phyloP scores from a whole-genome alignment of 2,113 vertebrate genomes.

The Henicopernis longicauda region DNA sequence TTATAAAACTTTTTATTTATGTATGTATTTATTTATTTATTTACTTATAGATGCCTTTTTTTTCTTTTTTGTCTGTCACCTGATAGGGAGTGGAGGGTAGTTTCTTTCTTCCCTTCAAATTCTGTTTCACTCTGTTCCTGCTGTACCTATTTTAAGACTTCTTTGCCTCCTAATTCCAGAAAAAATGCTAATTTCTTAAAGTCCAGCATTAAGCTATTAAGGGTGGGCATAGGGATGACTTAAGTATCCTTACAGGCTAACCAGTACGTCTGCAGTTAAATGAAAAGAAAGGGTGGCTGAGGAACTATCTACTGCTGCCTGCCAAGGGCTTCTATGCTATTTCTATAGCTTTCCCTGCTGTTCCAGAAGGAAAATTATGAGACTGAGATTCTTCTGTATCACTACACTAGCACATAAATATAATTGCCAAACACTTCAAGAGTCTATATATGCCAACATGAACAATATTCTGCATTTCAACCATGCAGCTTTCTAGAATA shows the following conservation, averaged over 20 bases:
- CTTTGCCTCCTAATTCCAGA: not conserved
- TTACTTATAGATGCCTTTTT: not conserved
- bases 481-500: not conserved
- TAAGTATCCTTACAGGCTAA: not conserved
- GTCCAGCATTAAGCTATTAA: not conserved
- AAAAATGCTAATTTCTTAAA: not conserved
- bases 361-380: not conserved
- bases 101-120: not conserved
- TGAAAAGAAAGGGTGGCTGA: not conserved
- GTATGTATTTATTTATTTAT: not conserved
- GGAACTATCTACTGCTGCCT: not conserved
- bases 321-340: not conserved
- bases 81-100: not conserved
- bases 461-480: not conserved
- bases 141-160: not conserved
- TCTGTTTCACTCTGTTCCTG: not conserved
- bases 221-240: not conserved
- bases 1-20: not conserved
- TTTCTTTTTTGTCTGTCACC: not conserved
- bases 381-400: not conserved
- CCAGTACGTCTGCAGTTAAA: not conserved
- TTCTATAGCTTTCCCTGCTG: not conserved
- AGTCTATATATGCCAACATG: not conserved
- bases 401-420: not conserved
- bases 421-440: not conserved